Conservation (phyloP, 2,888 invertebrate genomes). For the Pantelozetes paolii region DNA sequence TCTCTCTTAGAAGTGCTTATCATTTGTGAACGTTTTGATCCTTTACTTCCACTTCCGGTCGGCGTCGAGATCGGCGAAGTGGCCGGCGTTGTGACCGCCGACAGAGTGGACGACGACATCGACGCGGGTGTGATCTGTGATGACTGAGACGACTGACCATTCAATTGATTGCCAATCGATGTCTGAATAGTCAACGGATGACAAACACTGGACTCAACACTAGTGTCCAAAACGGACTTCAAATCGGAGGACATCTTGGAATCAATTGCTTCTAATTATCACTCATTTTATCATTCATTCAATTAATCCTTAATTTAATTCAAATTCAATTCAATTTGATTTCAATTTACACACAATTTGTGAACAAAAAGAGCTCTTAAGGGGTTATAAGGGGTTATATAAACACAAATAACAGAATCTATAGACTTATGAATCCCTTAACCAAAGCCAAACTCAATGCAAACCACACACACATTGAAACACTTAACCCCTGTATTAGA, state of each 20-base stretch:
- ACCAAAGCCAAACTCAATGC: no score
- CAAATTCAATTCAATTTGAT: no score
- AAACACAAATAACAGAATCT: no score
- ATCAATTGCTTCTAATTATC: background rate
- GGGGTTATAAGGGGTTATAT: no score
- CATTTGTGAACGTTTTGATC: background rate
- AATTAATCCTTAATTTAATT: no score
- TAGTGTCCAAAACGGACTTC: background rate
- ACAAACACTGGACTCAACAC: background rate
- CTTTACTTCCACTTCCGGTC: background rate
- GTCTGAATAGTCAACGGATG: slow-evolving; percentile 28
- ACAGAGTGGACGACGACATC: slow-evolving; percentile 24
- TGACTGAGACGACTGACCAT: slow-evolving; percentile 27
- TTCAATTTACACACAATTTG: no score
- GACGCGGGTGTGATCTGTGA: slow-evolving; percentile 8
- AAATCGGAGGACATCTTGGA: slow-evolving; percentile 4
- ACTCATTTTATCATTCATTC: no score
- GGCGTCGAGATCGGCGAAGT: slow-evolving; percentile 20
- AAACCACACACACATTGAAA: no score
- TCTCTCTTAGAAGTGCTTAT: background rate
- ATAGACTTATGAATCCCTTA: no score
- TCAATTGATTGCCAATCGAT: background rate
- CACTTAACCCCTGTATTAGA: no score
- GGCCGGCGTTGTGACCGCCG: slow-evolving; percentile 25
- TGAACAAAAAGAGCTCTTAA: no score